Conservation (phyloP, 2,888 invertebrate species). For the Mesorhabditis spiculigera region DNA sequence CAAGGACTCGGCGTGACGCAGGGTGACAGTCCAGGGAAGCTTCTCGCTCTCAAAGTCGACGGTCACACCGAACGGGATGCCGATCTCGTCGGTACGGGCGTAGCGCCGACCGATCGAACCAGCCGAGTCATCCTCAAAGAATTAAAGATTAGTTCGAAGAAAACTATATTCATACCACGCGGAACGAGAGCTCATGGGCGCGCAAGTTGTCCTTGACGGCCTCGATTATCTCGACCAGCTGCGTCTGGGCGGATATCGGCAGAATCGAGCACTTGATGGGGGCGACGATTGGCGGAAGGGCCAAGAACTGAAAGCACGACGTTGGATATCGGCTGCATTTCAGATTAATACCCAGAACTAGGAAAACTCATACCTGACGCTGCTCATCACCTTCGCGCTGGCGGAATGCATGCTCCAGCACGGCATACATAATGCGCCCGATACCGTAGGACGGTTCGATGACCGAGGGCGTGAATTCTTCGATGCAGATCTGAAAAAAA, state of each 20-base stretch:
- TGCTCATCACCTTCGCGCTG: conserved; percentile 90
- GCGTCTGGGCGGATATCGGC: conserved; percentile 83
- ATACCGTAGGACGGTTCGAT: conserved; percentile 99
- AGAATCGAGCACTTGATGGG: conserved; percentile 95
- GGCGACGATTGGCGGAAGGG: conserved; percentile 84
- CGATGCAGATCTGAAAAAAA: conserved; percentile 67
- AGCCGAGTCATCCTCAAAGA: conserved; percentile 70
- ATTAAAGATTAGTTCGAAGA: neutral
- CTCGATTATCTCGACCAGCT: conserved; percentile 80
- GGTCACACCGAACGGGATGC: conserved; percentile 95
- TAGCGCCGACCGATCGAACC: conserved; percentile 95
- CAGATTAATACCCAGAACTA: neutral
- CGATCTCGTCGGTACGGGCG: conserved; percentile 74
- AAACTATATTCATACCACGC: conserved; percentile 66
- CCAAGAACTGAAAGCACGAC: conserved; percentile 70
- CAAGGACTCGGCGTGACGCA: conserved; percentile 91
- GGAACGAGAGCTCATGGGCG: conserved; percentile 80
- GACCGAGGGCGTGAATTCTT: conserved; percentile 93
- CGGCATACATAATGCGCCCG: conserved; percentile 90
- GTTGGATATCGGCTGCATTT: too few relatives aligned
- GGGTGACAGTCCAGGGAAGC: conserved; percentile 80
- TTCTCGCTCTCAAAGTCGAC: conserved; percentile 93
- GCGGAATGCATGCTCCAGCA: conserved; percentile 92
- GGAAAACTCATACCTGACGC: conserved; percentile 69
- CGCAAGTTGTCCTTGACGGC: conserved; percentile 65